These are phyloP conservation scores for Aphaenogaster floridana DNA, from an alignment of 1,140 invertebrate genomes.

Conservation along the genomic window DNA sequence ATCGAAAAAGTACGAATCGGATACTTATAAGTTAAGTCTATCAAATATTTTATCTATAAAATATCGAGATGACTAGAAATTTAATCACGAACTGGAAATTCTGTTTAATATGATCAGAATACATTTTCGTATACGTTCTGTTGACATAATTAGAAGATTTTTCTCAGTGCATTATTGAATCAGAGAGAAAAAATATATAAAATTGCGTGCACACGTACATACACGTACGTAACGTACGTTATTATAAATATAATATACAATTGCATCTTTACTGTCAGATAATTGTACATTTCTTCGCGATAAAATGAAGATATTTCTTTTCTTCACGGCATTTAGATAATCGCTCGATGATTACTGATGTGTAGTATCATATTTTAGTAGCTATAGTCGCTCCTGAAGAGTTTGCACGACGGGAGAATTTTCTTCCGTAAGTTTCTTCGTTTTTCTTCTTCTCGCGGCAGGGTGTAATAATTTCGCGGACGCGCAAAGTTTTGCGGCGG, in stretches of 20 bases:
- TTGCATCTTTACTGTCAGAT: not conserved
- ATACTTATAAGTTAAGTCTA: too few relatives aligned
- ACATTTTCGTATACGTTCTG: too few relatives aligned
- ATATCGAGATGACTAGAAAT: too few relatives aligned
- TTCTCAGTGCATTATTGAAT: too few relatives aligned
- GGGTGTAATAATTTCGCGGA: constrained; percentile 69
- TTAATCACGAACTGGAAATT: too few relatives aligned
- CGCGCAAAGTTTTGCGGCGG: constrained; percentile 62
- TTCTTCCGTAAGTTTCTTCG: constrained; percentile 60
- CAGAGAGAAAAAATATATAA: not conserved
- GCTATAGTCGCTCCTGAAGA: constrained; percentile 31
- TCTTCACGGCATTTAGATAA: constrained; percentile 31
- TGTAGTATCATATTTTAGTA: constrained; percentile 18
- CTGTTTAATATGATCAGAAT: too few relatives aligned
- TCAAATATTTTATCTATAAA: too few relatives aligned
- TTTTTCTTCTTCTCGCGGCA: constrained; percentile 37
- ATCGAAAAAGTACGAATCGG: too few relatives aligned
- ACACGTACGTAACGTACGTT: not conserved
- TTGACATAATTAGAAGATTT: too few relatives aligned
- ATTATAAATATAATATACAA: not conserved
- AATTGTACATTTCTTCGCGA: not conserved
- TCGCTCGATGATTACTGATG: constrained; percentile 60
- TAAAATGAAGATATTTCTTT: not conserved
- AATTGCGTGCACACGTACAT: not conserved
- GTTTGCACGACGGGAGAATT: constrained; percentile 55